Base-by-base conservation (phyloP, 2,797 vertebrate species). In the Typhlichthys eigenmanni region DNA sequence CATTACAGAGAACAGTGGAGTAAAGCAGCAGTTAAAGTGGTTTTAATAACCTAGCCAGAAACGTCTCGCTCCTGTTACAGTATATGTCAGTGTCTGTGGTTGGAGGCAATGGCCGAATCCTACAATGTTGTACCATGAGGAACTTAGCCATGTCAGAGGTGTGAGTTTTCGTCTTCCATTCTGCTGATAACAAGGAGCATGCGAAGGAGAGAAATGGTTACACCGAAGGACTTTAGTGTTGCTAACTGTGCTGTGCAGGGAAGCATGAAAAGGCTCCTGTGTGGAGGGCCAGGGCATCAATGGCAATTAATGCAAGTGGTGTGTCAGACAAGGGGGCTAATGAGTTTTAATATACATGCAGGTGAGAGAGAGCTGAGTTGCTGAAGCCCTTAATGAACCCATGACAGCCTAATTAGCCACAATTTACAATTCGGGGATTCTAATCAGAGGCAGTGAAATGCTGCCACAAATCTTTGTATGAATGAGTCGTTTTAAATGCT, bases 341-440 rank as follows among this genome's bases (percentile, higher is more conserved):
- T 98, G 95, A 98, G 95, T 95, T 98, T 96, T 96, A 97, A 97
- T 96, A 97, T 95, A 95, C 95, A 96, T 92, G 95, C 95, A 98
- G 96, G 96, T 98, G 95, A 96, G 95, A 93, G 92, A 95, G 93
- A 95, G 95, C 94, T 94, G 94, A 95, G 95, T 95, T 92, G 94
- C 94, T 95, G 95, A 94, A 95, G 95, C 94, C 94, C 96, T 95
- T 98, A 98, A 98, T 97, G 95, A 98, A 96, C 94, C 95, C 94
- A 94, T 96, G 96, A 98, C 97, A 98, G 95, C 92, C 94, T 97
- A 98, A 98, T 98, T 98, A 98, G 95, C 94, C 92, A 94, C 94
- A 94, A 97, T 98, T 98, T 98, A 96, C 96, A 96, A 96, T 96
- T 96, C 95, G 93, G 88, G 92, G 94, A 95, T 94, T 96, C 94